Conservation (phyloP, 2,113 vertebrate species). For the Chlamydotis undulata region DNA sequence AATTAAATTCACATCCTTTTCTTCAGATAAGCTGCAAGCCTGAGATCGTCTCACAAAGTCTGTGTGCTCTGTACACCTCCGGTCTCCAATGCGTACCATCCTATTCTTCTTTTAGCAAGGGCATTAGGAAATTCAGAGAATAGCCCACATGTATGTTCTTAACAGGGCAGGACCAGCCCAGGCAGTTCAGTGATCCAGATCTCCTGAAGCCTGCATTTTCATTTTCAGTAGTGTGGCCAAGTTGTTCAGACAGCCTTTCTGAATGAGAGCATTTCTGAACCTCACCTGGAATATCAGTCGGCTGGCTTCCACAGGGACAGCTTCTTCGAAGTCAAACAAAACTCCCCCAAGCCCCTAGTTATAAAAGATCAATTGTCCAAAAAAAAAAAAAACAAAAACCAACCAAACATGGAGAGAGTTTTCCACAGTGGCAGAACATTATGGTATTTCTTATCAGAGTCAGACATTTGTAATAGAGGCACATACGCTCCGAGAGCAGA, state of each 20-base stretch:
- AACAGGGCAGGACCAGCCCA: background rate
- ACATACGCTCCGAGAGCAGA: accelerated
- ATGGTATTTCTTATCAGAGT: background rate
- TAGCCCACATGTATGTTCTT: background rate
- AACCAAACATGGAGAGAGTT: background rate
- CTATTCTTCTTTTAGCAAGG: background rate
- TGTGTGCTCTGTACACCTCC: background rate
- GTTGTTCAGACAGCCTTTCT: background rate
- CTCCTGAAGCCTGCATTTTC: background rate
- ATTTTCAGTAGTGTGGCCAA: background rate
- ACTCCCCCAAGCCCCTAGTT: background rate
- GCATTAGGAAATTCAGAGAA: background rate
- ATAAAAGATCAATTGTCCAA: background rate
- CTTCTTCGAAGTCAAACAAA: background rate
- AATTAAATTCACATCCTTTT: background rate
- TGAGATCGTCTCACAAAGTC: background rate
- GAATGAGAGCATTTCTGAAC: background rate
- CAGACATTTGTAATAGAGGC: background rate
- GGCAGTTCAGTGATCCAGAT: background rate
- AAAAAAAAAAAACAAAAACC: background rate
- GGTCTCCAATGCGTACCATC: background rate
- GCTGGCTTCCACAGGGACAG: background rate
- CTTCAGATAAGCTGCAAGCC: background rate
- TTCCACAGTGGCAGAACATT: background rate
- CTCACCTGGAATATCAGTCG: background rate